Conservation (phyloP, 2,797 vertebrate species). For the Threskiornis aethiopicus region DNA sequence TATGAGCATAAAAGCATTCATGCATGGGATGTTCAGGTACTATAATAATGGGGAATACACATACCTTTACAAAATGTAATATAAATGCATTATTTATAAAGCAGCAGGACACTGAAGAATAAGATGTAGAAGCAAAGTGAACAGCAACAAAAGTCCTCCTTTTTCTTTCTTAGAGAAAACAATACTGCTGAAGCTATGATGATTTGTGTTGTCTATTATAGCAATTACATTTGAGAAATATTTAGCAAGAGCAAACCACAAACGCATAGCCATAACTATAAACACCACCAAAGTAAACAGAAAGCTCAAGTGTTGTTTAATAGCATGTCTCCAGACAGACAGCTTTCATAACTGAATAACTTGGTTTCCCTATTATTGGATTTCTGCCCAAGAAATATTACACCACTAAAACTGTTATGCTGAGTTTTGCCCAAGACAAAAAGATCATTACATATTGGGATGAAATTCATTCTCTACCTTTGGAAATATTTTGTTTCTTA, state of each 20-base stretch:
- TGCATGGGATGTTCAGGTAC: background rate
- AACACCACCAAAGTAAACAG: slow-evolving; percentile 32
- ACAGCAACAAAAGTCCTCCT: background rate
- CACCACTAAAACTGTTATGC: background rate
- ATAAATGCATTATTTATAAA: slow-evolving; percentile 5
- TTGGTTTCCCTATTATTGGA: slow-evolving; percentile 17
- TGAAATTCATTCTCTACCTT: background rate
- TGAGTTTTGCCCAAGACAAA: background rate
- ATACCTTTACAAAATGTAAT: background rate
- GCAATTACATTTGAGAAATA: background rate
- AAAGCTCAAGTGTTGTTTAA: slow-evolving; percentile 38
- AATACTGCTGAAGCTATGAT: background rate
- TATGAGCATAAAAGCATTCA: background rate
- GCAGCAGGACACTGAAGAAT: background rate
- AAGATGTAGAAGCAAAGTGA: background rate
- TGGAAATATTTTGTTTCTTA: background rate
- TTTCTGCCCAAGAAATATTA: slow-evolving; percentile 43
- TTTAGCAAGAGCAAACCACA: background rate
- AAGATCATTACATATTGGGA: background rate
- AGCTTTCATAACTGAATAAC: slow-evolving; percentile 12
- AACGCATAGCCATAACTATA: slow-evolving; percentile 12
- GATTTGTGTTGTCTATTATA: slow-evolving; percentile 2
- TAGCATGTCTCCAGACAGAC: slow-evolving; percentile 27
- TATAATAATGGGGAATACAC: background rate
- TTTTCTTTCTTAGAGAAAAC: background rate